phyloP scores from a whole-genome alignment of 2,888 invertebrate species.

The Corythucha ciliata region DNA sequence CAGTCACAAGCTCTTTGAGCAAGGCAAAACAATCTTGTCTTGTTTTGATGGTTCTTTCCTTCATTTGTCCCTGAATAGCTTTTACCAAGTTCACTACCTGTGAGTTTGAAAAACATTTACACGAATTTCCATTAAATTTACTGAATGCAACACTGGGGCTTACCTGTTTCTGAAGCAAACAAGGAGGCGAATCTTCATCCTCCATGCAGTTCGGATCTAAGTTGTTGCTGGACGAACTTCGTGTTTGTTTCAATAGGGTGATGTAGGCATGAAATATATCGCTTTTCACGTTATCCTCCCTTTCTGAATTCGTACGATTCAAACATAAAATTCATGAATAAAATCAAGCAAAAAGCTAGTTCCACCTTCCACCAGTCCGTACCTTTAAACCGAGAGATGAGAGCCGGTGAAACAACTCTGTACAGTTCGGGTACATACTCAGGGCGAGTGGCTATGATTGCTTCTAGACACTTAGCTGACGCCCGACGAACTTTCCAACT shows the following conservation, averaged over 20 bases:
- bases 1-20: conserved; percentile 79
- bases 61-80: conserved; percentile 79
- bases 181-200: conserved; percentile 53
- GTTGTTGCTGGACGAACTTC: conserved; percentile 53
- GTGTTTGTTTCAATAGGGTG: conserved; percentile 81
- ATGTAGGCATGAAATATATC: conserved; percentile 96
- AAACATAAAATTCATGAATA: neutral
- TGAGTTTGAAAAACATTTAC: too few relatives aligned
- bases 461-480: conserved; percentile 95
- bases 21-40: conserved; percentile 87
- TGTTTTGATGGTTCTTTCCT: conserved; percentile 75
- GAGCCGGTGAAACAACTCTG: conserved; percentile 74
- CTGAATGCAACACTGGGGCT: too few relatives aligned
- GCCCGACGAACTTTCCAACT: conserved; percentile 92
- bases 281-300: conserved; percentile 98
- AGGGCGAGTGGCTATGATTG: conserved; percentile 83
- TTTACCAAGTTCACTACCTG: conserved; percentile 69
- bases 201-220: conserved; percentile 62
- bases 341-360: conserved; percentile 5
- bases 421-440: conserved; percentile 87
- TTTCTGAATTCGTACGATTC: conserved; percentile 50
- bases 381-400: conserved; percentile 90
- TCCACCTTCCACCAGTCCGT: conserved; percentile 24
- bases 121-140: too few relatives aligned
- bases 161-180: conserved; percentile 38